Evolutionary conservation across 2,888 invertebrate species (phyloP), one percentile per base, ranked within the genome.

Genomic region (Teinopalpus imperialis): DNA sequence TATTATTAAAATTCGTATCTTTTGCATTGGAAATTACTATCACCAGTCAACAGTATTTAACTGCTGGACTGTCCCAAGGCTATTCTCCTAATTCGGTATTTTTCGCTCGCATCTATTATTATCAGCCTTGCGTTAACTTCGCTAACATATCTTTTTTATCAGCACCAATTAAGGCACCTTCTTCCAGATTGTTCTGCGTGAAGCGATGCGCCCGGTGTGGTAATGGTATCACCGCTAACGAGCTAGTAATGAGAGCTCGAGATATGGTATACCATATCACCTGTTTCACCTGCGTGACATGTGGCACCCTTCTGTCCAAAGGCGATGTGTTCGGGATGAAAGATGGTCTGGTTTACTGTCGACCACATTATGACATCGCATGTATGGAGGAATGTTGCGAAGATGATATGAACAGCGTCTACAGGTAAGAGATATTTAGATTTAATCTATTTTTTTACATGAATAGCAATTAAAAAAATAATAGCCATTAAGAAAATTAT

Each of bases 311-410:
- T 39, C 90, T 98, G 51, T 93, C 94, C 49, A 95, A 97, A 66
- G 97, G 97, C 12, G 97, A 98, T 69, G 94, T 95, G 61, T 98
- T 97, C 76, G 97, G 97, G 18, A 94, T 97, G 91, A 90, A 94
- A 51, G 94, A 94, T 56, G 94, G 94, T 37, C 90, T 95, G 51
- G 92, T 97, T 49, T 94, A 93, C 75, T 94, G 94, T 86, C 89
- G 88, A n/a, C 87, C 89, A 1, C 90, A 90, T 51, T 90, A 90
- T 52, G 89, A 90, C 49, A 80, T 69, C 41, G 82, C 92, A 48
- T 92, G 91, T 59, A 82, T 92, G 57, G 92, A 91, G 54, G 90
- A 91, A 1, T 92, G 92, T 52, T 90, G 91, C 58, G 90, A 92
- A 59, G 92, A 90, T 46, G 92, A 91, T 41, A 77, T 89, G 51